Base-by-base conservation (phyloP, 1,140 invertebrate genomes). In the Laodelphax striatellus region DNA sequence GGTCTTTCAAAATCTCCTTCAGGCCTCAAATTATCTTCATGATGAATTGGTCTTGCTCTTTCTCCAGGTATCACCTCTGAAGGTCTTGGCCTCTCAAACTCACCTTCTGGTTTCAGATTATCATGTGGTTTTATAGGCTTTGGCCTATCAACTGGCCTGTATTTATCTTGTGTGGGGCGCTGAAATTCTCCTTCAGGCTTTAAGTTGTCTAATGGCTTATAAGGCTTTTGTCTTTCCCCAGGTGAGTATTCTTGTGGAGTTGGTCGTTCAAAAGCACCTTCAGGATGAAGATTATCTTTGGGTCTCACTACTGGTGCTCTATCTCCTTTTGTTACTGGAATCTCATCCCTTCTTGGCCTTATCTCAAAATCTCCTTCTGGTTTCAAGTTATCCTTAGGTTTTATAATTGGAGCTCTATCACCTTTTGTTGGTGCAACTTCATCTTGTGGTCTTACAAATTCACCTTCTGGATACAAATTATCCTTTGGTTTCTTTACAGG, bases 311-410 rank as follows among this genome's bases (percentile, higher is more conserved):
- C 63, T 6, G 65, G 62, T 19, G 70, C 66, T 63, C 72, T 64
- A 17, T 75, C 73, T 38, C 68, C 63, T 72, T 73, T 2, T 83
- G 66, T 67, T 38, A 38, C 34, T 81, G 78, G 67, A 80, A 22
- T 79, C 61, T 70, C 56, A 0, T 84, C 74, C 75, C 65, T 73
- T 3, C 73, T 8, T 66, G 60, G 64, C 17, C 62, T 65, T 71
- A 52, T 63, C 63, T 63, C 68, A 59, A 86, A 85, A 17, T 83
- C 79, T 13, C 85, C 84, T 73, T 86, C 82, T 9, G 81, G 79
- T 71, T 78, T 78, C 19, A 75, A 76, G 42, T 75, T 75, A 43
- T 68, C 71, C 60, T 69, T 67, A 21, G 68, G 73, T 52, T 72
- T 65, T 59, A 78, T 74, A 5, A 69, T 69, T 53, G 70, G 68